Evolutionary conservation across 2,113 vertebrate species (phyloP).

Genomic region (Albula goreensis): DNA sequence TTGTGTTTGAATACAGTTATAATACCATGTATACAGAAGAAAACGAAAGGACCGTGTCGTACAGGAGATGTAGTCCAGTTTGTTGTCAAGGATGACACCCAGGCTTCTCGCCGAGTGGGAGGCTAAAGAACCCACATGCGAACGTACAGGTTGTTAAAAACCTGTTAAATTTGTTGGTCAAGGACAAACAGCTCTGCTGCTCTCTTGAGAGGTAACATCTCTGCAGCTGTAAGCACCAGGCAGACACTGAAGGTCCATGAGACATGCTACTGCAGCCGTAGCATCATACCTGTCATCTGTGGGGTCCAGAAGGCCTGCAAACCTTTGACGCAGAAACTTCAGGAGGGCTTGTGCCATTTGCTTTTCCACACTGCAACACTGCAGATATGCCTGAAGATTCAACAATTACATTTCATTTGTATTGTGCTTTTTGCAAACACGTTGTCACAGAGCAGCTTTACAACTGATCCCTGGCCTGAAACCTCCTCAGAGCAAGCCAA

Average conservation of each 20-base stretch:
- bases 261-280: constrained; percentile 35
- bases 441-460: too few species aligned
- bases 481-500: not conserved
- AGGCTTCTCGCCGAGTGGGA: too few species aligned
- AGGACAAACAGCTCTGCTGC: constrained; percentile 34
- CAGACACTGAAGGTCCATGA: constrained; percentile 37
- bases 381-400: constrained; percentile 33
- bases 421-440: too few species aligned
- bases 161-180: constrained; percentile 6
- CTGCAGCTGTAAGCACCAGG: constrained; percentile 27
- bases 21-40: too few species aligned
- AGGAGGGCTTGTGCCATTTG: constrained; percentile 24
- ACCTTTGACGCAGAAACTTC: constrained; percentile 25
- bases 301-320: constrained; percentile 26
- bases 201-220: constrained; percentile 20
- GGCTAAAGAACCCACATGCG: too few species aligned
- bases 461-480: constrained; percentile 33
- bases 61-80: too few species aligned
- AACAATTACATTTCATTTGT: constrained; percentile 34
- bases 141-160: not conserved
- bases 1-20: too few species aligned
- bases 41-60: too few species aligned
- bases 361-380: constrained; percentile 18
- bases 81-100: too few species aligned
- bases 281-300: constrained; percentile 27